These are phyloP conservation scores for Heliopora coerulea DNA, from an alignment of 92 coral and sea anemone genomes.

Conservation along the genomic window DNA sequence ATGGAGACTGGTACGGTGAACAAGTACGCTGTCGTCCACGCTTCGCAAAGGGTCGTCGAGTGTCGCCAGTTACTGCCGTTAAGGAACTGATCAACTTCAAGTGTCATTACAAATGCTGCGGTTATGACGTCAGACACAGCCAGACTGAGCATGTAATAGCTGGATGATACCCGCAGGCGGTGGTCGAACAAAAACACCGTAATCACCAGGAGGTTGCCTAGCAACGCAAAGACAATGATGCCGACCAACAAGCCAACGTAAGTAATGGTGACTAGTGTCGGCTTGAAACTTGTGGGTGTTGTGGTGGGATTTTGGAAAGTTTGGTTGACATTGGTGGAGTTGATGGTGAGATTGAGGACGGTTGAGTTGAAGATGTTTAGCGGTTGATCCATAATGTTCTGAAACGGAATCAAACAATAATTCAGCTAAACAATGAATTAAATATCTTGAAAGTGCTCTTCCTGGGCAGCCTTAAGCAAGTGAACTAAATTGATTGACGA, in stretches of 20 bases:
- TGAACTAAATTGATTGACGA: too few species aligned
- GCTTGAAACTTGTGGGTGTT: background rate
- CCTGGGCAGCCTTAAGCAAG: too few species aligned
- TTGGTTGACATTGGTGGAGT: background rate
- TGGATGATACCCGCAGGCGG: conserved; percentile 69
- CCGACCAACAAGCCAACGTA: conserved; percentile 52
- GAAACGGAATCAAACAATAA: too few species aligned
- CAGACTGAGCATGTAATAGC: conserved; percentile 76
- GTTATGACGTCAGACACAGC: conserved; percentile 85
- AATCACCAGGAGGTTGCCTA: conserved; percentile 86
- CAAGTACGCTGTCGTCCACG: conserved; percentile 83
- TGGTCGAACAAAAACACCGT: conserved; percentile 65
- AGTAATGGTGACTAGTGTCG: background rate
- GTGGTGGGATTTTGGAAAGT: background rate
- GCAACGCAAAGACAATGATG: conserved; percentile 59
- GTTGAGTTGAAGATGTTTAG: background rate
- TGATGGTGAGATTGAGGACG: background rate
- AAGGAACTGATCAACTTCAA: conserved; percentile 77
- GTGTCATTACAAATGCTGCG: conserved; percentile 73
- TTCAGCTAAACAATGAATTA: too few species aligned
- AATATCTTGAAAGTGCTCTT: too few species aligned
- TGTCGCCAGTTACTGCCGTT: conserved; percentile 65
- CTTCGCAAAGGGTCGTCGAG: conserved; percentile 60
- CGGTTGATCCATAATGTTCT: background rate
- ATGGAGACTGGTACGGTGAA: conserved; percentile 92